Base-by-base conservation (phyloP, 1,140 invertebrate genomes). In the Panagrolaimus sp. region DNA sequence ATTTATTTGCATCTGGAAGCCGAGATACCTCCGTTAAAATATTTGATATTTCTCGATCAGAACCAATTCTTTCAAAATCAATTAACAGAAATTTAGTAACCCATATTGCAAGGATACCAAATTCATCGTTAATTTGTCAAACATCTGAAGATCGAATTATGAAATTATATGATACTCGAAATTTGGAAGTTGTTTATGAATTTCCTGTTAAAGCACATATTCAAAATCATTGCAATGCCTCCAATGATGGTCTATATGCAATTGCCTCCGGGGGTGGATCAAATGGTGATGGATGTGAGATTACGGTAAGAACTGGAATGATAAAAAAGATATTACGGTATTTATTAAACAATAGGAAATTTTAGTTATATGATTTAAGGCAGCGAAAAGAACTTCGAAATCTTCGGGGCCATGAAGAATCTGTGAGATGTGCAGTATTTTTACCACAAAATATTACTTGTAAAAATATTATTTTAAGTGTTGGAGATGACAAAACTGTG, bases 221-320 rank as follows among this genome's bases (percentile, higher is more conserved):
- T 58, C 52, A 58, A 21, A 12, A 58, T 58, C 52, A 58, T 28
- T 58, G 52, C 28, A 58, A n/a, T 28, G 2, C 28, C 10, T 58
- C 52, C 14, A 58, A 58, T 58, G 52, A 58, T 58, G 52, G 52
- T n/a, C 14, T n/a, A 4, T 58, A 21, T 58, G 21, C 21, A 26
- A 12, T 21, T 0, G 28, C 52, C 10, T 26, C 52, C 14, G 17
- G 52, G 14, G 52, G 52, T 1, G 52, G 52, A 58, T 26, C 52
- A 26, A 58, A 58, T 58, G 52, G 52, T 58, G 52, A 58, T 21
- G 52, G 52, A 26, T 58, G 52, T 21, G 52, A 58, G 10, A 58
- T 58, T 58, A 58, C 52, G 14, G 52, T 58, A 21, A 8, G 52
- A 12, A 52, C 10, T 12, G 15, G 26, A 52, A 1, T 1, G 0